Percentiles rank a stretch among this genome's conserved stretches.
phyloP scores from a whole-genome alignment of 1,140 invertebrate species.

The Drosophila lowei region DNA sequence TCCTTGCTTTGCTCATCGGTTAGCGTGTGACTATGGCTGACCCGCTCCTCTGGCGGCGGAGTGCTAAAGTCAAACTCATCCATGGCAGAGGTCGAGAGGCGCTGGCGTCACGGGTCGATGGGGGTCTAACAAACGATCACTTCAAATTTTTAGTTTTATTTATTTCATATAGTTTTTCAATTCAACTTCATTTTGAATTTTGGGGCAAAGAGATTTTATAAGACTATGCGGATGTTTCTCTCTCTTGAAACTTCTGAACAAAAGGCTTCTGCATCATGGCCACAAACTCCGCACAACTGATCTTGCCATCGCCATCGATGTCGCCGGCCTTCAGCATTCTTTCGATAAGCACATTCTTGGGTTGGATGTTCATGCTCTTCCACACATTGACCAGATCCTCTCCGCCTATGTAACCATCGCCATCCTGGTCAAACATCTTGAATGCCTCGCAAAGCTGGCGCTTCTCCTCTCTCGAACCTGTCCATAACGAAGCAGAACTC shows the following conservation, averaged over 20 bases:
- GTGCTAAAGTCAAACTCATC: conserved; percentile 56
- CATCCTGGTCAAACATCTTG: conserved; percentile 96
- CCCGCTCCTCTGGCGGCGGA: conserved; percentile 57
- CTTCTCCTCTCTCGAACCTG: conserved; percentile 48
- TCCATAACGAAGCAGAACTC: conserved; percentile 64
- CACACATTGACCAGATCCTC: conserved; percentile 96
- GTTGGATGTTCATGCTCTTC: conserved; percentile 84
- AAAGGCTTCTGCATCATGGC: conserved; percentile 16
- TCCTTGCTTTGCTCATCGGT: conserved; percentile 45
- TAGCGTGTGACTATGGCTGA: conserved; percentile 32
- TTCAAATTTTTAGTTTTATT: neutral
- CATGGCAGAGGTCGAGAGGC: conserved; percentile 19
- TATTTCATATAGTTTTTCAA: no score
- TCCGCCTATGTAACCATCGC: conserved; percentile 94
- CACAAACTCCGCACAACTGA: conserved; percentile 88
- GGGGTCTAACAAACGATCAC: neutral
- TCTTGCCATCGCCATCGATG: conserved; percentile 93
- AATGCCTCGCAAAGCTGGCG: conserved; percentile 43
- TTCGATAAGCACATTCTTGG: neutral
- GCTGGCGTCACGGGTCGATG: neutral
- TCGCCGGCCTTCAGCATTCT: conserved; percentile 85
- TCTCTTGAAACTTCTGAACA: neutral
- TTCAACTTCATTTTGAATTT: no score
- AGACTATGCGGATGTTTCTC: no score
- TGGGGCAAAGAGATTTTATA: no score